These are phyloP conservation scores for Enteromius argenteus DNA, from an alignment of 2,797 vertebrate species.

Conservation along the genomic window DNA sequence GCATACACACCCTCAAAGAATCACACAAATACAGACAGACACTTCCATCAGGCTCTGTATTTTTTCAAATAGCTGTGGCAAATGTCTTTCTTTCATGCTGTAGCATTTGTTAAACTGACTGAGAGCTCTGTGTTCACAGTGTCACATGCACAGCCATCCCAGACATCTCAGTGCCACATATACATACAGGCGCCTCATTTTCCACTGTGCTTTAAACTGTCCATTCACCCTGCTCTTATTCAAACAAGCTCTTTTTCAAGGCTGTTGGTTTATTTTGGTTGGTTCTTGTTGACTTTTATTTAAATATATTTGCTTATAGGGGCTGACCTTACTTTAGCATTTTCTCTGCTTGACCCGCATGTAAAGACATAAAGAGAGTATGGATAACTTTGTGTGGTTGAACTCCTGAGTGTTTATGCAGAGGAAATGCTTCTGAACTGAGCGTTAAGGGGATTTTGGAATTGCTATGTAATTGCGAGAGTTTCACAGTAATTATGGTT, in stretches of 20 bases:
- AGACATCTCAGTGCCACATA: slow-evolving; percentile 63
- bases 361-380: slow-evolving; percentile 57
- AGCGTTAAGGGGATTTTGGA: slow-evolving; percentile 10
- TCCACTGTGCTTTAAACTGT: slow-evolving; percentile 61
- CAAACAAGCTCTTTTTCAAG: slow-evolving; percentile 71
- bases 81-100: slow-evolving; percentile 63
- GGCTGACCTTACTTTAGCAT: slow-evolving; percentile 73
- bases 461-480: background rate
- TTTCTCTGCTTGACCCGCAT: slow-evolving; percentile 64
- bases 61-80: slow-evolving; percentile 59
- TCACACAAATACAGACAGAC: slow-evolving; percentile 20
- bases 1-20: slow-evolving; percentile 11
- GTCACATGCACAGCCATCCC: slow-evolving; percentile 63
- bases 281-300: slow-evolving; percentile 67
- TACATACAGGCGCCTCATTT: slow-evolving; percentile 71
- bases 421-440: slow-evolving; percentile 53
- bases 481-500: slow-evolving; percentile 69
- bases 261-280: slow-evolving; percentile 72
- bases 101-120: slow-evolving; percentile 69
- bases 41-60: slow-evolving; percentile 52
- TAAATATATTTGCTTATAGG: slow-evolving; percentile 72
- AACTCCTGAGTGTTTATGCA: slow-evolving; percentile 39
- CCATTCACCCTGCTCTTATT: slow-evolving; percentile 66
- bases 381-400: slow-evolving; percentile 48
- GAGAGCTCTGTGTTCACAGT: slow-evolving; percentile 72